Base-by-base conservation (phyloP, 53 echinoderm and acorn worm genomes). In the Arbacia lixula region DNA sequence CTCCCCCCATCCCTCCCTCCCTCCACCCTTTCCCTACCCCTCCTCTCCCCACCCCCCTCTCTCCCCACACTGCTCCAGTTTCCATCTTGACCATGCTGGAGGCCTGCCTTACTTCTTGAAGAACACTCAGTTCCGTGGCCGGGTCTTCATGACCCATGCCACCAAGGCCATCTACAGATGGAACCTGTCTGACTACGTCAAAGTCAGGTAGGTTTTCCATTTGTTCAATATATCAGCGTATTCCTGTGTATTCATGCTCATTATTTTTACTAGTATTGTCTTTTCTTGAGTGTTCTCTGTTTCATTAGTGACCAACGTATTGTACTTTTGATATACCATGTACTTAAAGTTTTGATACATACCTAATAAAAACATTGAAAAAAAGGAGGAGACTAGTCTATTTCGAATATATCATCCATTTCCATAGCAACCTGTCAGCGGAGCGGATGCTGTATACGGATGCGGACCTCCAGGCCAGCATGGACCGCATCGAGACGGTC, bases 61-160 rank as follows among this genome's bases (percentile, higher is more conserved):
- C n/a, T n/a, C n/a, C n/a, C n/a, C n/a, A n/a, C n/a, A n/a, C n/a
- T 36, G 35, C 2, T 28, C 40, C 74, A 96, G 96, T 60, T 95
- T 96, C 40, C 96, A 96, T 78, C 72, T 96, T 51, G 96, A 96
- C 32, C 96, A 96, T 76, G 89, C 87, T 29, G 96, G 96, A n/a
- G 96, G 91, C 16, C 68, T 96, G 33, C 96, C 96, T 14, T 96
- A 89, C 50, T 96, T 93, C 49, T 62, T 96, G 53, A 91, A 96
- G 91, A 89, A 89, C n/a, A 91, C 93, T 6, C 87, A 86, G 60
- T 96, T 93, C 27, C 71, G 89, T 30, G 96, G 96, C 5, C 74
- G 91, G 22, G 93, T 96, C 21, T 96, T 93, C 77, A 96, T 96
- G 96, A 96, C 96, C 26, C 96, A 96, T 49, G 96, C 96, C 16